These are phyloP conservation scores for Caenorhabditis sp. DNA, from an alignment of 2,888 invertebrate species.

Conservation along the genomic window DNA sequence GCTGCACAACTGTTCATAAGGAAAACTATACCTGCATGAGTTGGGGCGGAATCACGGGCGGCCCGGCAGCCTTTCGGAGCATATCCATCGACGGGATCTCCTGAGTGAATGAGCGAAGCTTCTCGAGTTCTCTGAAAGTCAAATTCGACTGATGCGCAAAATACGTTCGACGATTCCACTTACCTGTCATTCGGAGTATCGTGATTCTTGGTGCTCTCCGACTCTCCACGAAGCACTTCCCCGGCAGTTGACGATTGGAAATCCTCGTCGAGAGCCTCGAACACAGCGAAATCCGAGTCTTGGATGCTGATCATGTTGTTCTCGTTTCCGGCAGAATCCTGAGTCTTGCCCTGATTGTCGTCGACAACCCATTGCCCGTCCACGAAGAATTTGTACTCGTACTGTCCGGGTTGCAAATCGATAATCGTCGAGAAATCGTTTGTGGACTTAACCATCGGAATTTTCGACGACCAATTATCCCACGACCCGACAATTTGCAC, in stretches of 20 bases:
- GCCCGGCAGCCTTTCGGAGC: constrained; percentile 93
- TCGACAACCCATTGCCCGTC: constrained; percentile 79
- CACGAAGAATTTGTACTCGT: constrained; percentile 79
- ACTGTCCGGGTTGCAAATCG: constrained; percentile 76
- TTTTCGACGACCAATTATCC: constrained; percentile 91
- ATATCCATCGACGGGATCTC: constrained; percentile 92
- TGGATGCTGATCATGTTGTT: constrained; percentile 95
- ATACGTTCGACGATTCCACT: neutral
- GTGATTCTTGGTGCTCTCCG: constrained; percentile 47
- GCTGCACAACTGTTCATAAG: too few relatives aligned
- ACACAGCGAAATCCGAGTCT: constrained; percentile 94
- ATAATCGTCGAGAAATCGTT: constrained; percentile 98
- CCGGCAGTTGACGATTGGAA: constrained; percentile 76
- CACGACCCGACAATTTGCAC: constrained; percentile 77
- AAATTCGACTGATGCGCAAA: neutral
- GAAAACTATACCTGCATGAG: constrained; percentile 90
- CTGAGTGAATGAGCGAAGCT: constrained; percentile 77
- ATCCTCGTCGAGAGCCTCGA: constrained; percentile 79
- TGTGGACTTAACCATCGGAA: constrained; percentile 94
- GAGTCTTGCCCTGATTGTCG: constrained; percentile 64
- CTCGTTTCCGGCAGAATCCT: constrained; percentile 86
- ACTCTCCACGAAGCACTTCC: constrained; percentile 70
- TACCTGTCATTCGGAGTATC: constrained; percentile 78
- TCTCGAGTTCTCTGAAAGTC: constrained; percentile 75
- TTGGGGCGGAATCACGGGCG: constrained; percentile 97